Evolutionary conservation across 2,888 invertebrate genomes (phyloP), one percentile per base, ranked within the genome.

Genomic region (Iphiclides podalirius): DNA sequence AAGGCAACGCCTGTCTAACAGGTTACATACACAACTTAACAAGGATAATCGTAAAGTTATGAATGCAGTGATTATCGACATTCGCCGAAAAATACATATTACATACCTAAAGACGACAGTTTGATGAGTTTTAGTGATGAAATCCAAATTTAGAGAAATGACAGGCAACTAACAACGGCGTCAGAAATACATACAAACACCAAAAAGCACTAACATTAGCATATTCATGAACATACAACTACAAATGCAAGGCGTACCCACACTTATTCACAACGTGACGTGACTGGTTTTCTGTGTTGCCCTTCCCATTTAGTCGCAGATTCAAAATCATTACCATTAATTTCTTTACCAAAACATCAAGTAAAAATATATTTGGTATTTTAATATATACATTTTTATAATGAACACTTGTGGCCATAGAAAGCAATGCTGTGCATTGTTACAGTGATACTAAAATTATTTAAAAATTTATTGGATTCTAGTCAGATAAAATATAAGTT

Each of bases 171-270:
- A 75, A 80, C 73, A 80, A 77, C 80, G 79, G 83, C 82, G 82
- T 85, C 78, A 79, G 79, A 81, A 74, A 79, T 74, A 79, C 83
- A 87, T 79, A 84, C 85, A 85, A 82, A 81, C 82, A 82, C 72
- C 69, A 76, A 78, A 73, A 73, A 66, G 62, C 75, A 77, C 72
- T 72, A 69, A 70, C 68, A 68, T 75, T 72, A 70, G 69, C 68
- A 68, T 75, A 70, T 67, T 72, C 72, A 71, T 61, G 56, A 69
- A 79, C 70, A 69, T 67, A 79, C n/a, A n/a, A n/a, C n/a, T n/a
- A n/a, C 72, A 74, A 72, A 75, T 66, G 63, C 66, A 60, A 68
- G 63, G 64, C 67, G 63, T 77, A 81, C 79, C 61, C 79, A 81
- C 81, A 81, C 82, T 70, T 72, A 67, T 63, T 66, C 57, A 55